Evolutionary conservation across 2,113 vertebrate species (phyloP).

Genomic region (Pelecanus crispus): DNA sequence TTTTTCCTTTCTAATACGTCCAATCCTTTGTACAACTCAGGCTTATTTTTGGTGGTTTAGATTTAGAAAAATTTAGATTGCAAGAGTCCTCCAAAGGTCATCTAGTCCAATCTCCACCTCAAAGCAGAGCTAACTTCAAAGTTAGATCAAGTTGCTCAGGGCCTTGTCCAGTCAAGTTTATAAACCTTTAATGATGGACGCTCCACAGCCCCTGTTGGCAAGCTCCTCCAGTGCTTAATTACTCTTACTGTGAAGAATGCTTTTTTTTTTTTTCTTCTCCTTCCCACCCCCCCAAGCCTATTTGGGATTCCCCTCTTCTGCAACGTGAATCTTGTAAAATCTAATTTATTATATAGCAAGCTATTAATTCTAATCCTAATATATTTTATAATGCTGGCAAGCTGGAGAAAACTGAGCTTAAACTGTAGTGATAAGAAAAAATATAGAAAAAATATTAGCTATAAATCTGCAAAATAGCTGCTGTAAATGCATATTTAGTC

Average conservation of each 20-base stretch:
- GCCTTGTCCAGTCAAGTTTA: neutral
- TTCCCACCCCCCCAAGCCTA: neutral
- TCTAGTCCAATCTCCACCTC: neutral
- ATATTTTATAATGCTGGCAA: neutral
- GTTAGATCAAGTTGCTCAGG: neutral
- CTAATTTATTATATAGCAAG: neutral
- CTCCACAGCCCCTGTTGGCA: neutral
- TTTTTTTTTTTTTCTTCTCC: neutral
- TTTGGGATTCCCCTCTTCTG: neutral
- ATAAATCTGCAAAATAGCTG: constrained; percentile 28
- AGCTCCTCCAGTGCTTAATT: neutral
- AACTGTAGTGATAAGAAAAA: constrained; percentile 13
- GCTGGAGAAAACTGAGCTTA: neutral
- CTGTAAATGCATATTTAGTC: neutral
- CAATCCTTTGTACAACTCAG: neutral
- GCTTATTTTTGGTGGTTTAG: neutral
- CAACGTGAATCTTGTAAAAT: neutral
- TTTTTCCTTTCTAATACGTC: neutral
- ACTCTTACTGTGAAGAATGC: neutral
- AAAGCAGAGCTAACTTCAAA: neutral
- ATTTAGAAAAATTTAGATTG: neutral
- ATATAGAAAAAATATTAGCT: neutral
- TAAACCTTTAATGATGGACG: neutral
- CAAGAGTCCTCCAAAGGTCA: neutral
- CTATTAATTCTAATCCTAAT: neutral